Evolutionary conservation across 2,797 vertebrate species (phyloP), one percentile per base, ranked within the genome.

Genomic region (Trachops cirrhosus): DNA sequence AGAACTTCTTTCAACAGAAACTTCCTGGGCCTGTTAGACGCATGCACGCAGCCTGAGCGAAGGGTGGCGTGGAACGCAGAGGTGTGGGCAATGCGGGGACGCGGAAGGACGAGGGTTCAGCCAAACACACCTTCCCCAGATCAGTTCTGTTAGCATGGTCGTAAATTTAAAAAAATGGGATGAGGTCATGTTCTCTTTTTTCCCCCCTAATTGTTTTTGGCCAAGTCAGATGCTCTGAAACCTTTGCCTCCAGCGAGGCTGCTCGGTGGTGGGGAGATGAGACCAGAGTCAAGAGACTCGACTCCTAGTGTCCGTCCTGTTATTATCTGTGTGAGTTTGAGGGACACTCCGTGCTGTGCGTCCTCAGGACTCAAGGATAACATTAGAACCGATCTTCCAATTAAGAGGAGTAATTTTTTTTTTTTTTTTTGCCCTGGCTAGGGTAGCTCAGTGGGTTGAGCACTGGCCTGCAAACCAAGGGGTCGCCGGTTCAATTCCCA

Each of bases 1-100:
- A 80, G 67, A 68, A 21, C 37, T 86, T 91, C n/a, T 90, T 75
- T 86, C 12, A 8, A 39, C 16, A 71, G 87, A 75, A 73, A 52
- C 14, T 73, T 89, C 34, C 18, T 12, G 10, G 78, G 74, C n/a
- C 54, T 19, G 6, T 79, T 39, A 32, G 78, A 67, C 5, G 37
- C 14, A 6, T n/a, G 26, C n/a, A 37, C 34, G 46, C 3, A 37
- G 19, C n/a, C 39, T 3, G 3, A 39, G 22, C 8, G 26, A 41
- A 48, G 41, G 39, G 46, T 34, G 74, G 68, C 0, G 1, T 39
- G 68, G 6, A 11, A n/a, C 54, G 29, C 8, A 1, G 0, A 50
- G 48, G 9, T n/a, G 52, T 74, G 68, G 37, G 87, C 44, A 29
- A 19, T 18, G n/a, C 5, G 16, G 57, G 26, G 14, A 18, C 1